Evolutionary conservation across 2,797 vertebrate genomes (phyloP).

Genomic region (Antennarius maculatus): DNA sequence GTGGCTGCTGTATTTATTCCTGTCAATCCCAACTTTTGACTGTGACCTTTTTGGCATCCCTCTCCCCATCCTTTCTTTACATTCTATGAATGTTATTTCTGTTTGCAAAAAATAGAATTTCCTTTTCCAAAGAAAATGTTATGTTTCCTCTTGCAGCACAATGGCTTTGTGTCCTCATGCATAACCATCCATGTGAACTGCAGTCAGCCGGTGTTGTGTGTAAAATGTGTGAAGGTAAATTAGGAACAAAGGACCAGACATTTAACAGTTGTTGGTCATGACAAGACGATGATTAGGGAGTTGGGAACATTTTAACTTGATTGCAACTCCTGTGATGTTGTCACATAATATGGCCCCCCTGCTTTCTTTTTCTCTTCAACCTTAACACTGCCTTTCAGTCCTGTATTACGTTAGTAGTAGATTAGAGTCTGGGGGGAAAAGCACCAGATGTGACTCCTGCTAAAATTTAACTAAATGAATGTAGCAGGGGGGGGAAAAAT

Average conservation of each 20-base stretch:
- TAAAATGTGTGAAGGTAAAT: slow-evolving; percentile 73
- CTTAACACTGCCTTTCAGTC: slow-evolving; percentile 65
- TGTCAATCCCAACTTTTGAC: slow-evolving; percentile 52
- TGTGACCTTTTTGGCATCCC: slow-evolving; percentile 24
- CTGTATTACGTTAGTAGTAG: slow-evolving; percentile 77
- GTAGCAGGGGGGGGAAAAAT: slow-evolving; percentile 38
- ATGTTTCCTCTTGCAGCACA: slow-evolving; percentile 69
- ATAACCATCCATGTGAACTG: slow-evolving; percentile 49
- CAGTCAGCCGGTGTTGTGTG: slow-evolving; percentile 55
- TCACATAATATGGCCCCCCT: slow-evolving; percentile 72
- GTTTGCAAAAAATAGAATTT: slow-evolving; percentile 73
- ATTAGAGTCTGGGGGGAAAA: slow-evolving; percentile 72
- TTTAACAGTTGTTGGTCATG: slow-evolving; percentile 78
- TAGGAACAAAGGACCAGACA: slow-evolving; percentile 66
- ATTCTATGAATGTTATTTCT: slow-evolving; percentile 44
- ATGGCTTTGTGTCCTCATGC: slow-evolving; percentile 58
- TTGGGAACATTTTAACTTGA: slow-evolving; percentile 80
- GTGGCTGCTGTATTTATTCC: slow-evolving; percentile 38
- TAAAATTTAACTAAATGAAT: slow-evolving; percentile 67
- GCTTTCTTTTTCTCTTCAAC: slow-evolving; percentile 65
- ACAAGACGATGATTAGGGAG: slow-evolving; percentile 80
- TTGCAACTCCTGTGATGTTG: slow-evolving; percentile 75
- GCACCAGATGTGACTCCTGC: slow-evolving; percentile 75
- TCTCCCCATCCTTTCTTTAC: slow-evolving; percentile 18
- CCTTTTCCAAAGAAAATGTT: slow-evolving; percentile 67